Base-by-base conservation (phyloP, 37 sponge, comb jelly and placozoan genomes). In the Spongia lamella region DNA sequence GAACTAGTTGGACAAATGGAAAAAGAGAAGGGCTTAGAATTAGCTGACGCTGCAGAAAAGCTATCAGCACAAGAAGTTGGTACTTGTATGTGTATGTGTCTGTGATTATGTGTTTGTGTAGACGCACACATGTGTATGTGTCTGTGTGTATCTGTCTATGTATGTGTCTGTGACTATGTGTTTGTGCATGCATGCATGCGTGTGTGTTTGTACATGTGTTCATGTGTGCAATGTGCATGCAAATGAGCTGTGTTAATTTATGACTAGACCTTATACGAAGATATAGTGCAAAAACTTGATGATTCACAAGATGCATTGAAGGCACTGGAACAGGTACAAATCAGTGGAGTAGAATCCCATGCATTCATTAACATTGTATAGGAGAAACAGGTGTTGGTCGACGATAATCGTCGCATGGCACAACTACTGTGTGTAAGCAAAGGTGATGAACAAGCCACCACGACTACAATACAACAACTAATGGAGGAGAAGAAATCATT, bases 1-100 rank as follows among this genome's bases (percentile, higher is more conserved):
- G 81, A 73, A 13, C 66, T 93, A 47, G 86, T 88, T 73, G 84
- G 83, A 64, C 89, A 93, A 85, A 73, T 85, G 74, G 90, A 88
- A 51, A 62, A 29, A 34, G 96, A 96, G 68, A 96, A 86, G 65
- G 63, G 16, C 25, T 61, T 1, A 37, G 30, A 60, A 73, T 9
- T 43, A 43, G 47, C 47, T 43, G 47, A 43, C 9, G 47, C 47
- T 43, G 47, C 5, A 9, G 7, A 43, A 9, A 5, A 43, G 47
- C 9, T 43, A 43, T 43, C 9, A 43, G 47, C 47, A 43, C 47
- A 43, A 43, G 47, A 43, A 43, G 47, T 43, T 43, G 9, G 47
- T 43, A 81, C 19, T 26, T 81, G 38, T 51, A 88, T 75, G 86
- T 76, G 73, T 49, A 38, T 26, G 38, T 19, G 20, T 15, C 4